Base-by-base conservation (phyloP, 2,888 invertebrate genomes). In the Troides oblongomaculatus region DNA sequence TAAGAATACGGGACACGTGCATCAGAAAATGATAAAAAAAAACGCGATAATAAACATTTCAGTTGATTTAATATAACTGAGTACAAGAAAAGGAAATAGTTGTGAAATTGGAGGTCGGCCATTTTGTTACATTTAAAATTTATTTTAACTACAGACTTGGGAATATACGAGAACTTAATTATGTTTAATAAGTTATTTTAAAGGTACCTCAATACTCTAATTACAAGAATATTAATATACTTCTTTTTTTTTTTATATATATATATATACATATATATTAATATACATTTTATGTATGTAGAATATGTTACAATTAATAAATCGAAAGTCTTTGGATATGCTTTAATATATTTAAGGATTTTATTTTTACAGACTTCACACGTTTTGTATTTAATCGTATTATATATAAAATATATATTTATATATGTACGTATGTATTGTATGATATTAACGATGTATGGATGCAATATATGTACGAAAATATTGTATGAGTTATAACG, bases 321-420 rank as follows among this genome's bases (percentile, higher is more conserved):
- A 18, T 53, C 6, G n/a, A 71, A 78, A 86, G 90, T 77, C 90
- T 91, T 91, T 91, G 90, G 91, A 82, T 77, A 83, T 84, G 91
- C 91, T 92, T 91, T 91, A 90, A 89, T 76, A 72, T 70, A 71
- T 25, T 71, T 72, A 72, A 63, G 61, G 61, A 62, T 63, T 50
- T 70, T 69, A 64, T 67, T 53, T 64, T 62, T 64, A 23, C 66
- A 68, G 59, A 58, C 7, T 64, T 59, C 30, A 21, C 43, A n/a
- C 60, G 21, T 25, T 18, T 23, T 58, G 6, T 58, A 4, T 65
- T 77, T 76, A 77, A 71, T 74, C 66, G 59, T 76, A 69, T 53
- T 71, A 56, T 66, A 72, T 64, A 72, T 50, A 61, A 72, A 69
- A 43, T 70, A 73, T 72, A 68, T 72, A 75, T 74, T 43, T 69